Evolutionary conservation across 2,888 invertebrate genomes (phyloP).

Genomic region (Leptopilina drosophilae): DNA sequence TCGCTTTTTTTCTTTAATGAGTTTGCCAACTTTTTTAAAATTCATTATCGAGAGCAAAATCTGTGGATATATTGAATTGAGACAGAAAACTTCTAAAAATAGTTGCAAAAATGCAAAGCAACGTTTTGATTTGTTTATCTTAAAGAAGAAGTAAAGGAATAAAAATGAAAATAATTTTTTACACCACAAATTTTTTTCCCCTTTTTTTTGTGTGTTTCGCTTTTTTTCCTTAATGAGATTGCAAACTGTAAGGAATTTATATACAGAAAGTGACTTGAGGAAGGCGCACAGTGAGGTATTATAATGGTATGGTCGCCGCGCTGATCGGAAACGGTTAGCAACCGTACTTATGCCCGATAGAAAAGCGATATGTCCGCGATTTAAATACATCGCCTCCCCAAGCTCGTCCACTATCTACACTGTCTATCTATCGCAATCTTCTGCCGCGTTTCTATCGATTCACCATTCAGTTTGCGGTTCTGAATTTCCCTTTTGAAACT

Average conservation of each 20-base stretch:
- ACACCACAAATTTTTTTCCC: background rate
- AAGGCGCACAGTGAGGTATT: conserved; percentile 19
- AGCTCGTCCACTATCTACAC: conserved; percentile 16
- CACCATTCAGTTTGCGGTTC: conserved; percentile 41
- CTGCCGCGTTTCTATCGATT: conserved; percentile 35
- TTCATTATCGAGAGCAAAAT: too few relatives aligned
- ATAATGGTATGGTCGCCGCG: conserved; percentile 34
- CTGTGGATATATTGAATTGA: too few relatives aligned
- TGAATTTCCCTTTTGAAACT: conserved; percentile 39
- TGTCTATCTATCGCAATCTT: conserved; percentile 41
- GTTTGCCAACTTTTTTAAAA: background rate
- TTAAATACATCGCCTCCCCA: conserved; percentile 35
- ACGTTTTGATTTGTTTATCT: too few relatives aligned
- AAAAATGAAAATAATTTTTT: too few relatives aligned
- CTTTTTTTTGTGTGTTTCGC: background rate
- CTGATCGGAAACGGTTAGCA: conserved; percentile 34
- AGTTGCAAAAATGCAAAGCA: too few relatives aligned
- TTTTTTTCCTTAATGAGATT: conserved; percentile 31
- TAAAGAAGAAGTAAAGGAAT: too few relatives aligned
- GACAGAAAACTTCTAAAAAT: too few relatives aligned
- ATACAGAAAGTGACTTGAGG: conserved; percentile 12
- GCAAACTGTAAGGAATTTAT: conserved; percentile 19
- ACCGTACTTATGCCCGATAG: conserved; percentile 29
- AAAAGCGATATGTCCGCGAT: conserved; percentile 40
- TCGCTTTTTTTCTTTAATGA: too few relatives aligned